A percentile compares a stretch with the other conserved stretches of the same genome.
These are phyloP conservation scores for Microcebus lehilahytsara DNA, from an alignment of 2,113 vertebrate genomes.

Conservation along the genomic window DNA sequence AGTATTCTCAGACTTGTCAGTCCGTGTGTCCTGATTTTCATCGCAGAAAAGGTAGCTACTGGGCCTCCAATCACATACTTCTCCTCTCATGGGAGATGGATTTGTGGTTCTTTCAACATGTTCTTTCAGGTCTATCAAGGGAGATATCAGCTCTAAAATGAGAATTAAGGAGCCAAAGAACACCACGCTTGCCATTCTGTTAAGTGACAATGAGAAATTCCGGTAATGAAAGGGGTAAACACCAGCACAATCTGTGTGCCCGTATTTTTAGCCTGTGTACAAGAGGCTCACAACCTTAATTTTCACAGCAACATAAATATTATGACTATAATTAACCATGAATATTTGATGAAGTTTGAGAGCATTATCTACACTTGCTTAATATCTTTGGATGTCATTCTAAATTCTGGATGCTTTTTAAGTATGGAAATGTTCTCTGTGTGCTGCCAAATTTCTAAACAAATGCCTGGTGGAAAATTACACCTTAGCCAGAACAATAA, in stretches of 20 bases:
- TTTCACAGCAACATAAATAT: slow-evolving; percentile 76
- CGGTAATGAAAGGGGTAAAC: slow-evolving; percentile 42
- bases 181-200: neutral
- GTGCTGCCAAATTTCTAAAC: slow-evolving; percentile 71
- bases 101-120: neutral
- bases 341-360: slow-evolving; percentile 77
- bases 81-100: neutral
- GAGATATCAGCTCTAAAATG: neutral
- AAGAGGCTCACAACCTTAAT: slow-evolving; percentile 71
- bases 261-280: slow-evolving; percentile 65
- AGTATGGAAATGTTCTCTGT: slow-evolving; percentile 67
- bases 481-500: slow-evolving; percentile 67
- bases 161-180: neutral
- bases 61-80: neutral
- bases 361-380: slow-evolving; percentile 66
- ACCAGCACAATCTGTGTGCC: neutral
- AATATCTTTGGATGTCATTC: slow-evolving; percentile 69
- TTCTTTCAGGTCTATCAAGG: neutral
- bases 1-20: neutral
- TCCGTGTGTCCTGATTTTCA: neutral
- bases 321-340: slow-evolving; percentile 77
- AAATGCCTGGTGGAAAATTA: slow-evolving; percentile 72
- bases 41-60: neutral
- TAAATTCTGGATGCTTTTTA: slow-evolving; percentile 73
- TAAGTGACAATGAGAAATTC: slow-evolving; percentile 41